Evolutionary conservation across 2,113 vertebrate species (phyloP), one percentile per base, ranked within the genome.

Genomic region (Syrrhaptes paradoxus): DNA sequence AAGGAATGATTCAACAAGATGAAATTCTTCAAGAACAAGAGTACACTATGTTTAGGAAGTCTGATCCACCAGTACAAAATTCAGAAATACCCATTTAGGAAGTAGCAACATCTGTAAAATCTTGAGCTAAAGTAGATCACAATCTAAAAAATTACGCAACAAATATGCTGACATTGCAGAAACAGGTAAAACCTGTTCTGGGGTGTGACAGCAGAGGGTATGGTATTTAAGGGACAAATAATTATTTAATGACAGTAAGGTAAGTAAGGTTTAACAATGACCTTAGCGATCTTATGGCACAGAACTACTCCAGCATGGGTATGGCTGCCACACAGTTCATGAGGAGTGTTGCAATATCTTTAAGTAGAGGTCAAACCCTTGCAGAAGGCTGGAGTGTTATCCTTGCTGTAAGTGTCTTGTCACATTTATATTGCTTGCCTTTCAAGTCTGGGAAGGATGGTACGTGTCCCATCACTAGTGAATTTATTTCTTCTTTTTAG

Each of bases 401-500:
- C n/a, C 51, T 2, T 41, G 36, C 65, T 78, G 1, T 28, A n/a
- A 46, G 16, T 49, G 34, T 28, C n/a, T 72, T 55, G 13, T 19
- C 7, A 4, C n/a, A 46, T 78, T 88, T 17, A 5, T 45, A 41
- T 66, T 57, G 46, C 29, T 34, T 18, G 43, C 21, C 85, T 43
- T 43, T 55, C 52, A 54, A 38, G 24, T 41, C n/a, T 54, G 18
- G 7, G 65, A 15, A 74, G 14, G 25, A 36, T 5, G 16, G 32
- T 51, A n/a, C 2, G 0, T 31, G 3, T 22, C 25, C 7, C 11
- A 24, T 71, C 41, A n/a, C 20, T 8, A 13, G 6, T 45, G 20
- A 54, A 2, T 78, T 82, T 59, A 46, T 58, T 77, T 58, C 73
- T 77, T 78, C 21, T 28, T 80, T 68, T 87, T 66, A 78, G 28